These are phyloP conservation scores for Ceratina japonica DNA, from an alignment of 1,140 invertebrate species.

Conservation along the genomic window DNA sequence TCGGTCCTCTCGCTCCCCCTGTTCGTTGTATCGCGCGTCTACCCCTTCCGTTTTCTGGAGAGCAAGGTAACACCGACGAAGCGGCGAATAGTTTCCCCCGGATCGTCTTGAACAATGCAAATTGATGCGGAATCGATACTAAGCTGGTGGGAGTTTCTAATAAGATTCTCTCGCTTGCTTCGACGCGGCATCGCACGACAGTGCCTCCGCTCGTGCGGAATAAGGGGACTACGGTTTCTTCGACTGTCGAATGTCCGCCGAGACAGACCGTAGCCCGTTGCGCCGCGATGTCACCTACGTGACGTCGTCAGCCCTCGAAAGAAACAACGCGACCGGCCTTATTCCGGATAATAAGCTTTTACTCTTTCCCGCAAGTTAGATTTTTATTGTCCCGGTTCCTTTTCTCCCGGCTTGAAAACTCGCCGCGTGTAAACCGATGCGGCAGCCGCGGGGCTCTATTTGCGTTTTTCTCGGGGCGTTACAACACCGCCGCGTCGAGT, in stretches of 20 bases:
- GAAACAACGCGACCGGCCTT: slow-evolving; percentile 7
- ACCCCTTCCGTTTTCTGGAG: neutral
- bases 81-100: slow-evolving; percentile 62
- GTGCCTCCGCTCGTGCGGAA: neutral
- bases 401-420: neutral
- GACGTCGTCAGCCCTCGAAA: neutral
- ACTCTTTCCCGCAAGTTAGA: slow-evolving; percentile 8
- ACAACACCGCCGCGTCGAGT: slow-evolving; percentile 3
- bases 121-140: slow-evolving; percentile 71
- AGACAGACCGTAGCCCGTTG: neutral
- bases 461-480: slow-evolving; percentile 27
- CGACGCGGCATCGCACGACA: slow-evolving; percentile 13
- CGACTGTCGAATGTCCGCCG: neutral
- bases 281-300: neutral
- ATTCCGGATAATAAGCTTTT: slow-evolving; percentile 24
- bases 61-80: slow-evolving; percentile 56
- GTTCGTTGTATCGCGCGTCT: neutral
- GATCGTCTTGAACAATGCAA: slow-evolving; percentile 67
- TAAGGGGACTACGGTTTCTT: neutral
- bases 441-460: neutral
- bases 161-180: slow-evolving; percentile 61
- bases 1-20: neutral
- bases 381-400: neutral
- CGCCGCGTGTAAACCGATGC: neutral
- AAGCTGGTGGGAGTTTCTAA: slow-evolving; percentile 68